These are phyloP conservation scores for Tylochromis polylepis DNA, from an alignment of 2,113 vertebrate genomes.

Conservation along the genomic window DNA sequence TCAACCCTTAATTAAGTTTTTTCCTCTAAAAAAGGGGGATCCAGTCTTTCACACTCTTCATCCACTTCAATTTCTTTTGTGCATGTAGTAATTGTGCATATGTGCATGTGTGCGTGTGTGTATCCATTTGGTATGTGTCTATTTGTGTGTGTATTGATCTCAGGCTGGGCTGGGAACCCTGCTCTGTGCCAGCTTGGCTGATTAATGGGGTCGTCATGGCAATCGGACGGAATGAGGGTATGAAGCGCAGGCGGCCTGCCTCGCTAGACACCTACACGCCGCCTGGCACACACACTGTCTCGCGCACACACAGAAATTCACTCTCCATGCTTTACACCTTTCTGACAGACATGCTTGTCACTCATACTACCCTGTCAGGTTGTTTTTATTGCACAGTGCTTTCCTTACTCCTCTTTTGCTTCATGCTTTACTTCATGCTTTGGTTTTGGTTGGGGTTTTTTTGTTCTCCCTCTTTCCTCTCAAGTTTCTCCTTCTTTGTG, in stretches of 20 bases:
- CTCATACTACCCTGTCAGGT: conserved; percentile 27
- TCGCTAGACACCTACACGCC: conserved; percentile 81
- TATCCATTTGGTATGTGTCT: conserved; percentile 39
- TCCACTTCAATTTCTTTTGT: background rate
- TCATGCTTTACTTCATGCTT: background rate
- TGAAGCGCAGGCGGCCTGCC: conserved; percentile 80
- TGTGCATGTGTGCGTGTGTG: background rate
- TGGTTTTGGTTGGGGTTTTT: background rate
- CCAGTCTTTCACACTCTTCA: background rate
- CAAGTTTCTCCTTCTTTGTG: background rate
- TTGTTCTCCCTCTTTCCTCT: background rate
- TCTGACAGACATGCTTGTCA: conserved; percentile 44
- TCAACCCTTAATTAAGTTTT: background rate
- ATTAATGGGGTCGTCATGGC: conserved; percentile 99
- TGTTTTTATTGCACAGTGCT: background rate
- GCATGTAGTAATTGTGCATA: conserved; percentile 5
- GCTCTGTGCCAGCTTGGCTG: conserved; percentile 96
- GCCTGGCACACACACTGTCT: conserved; percentile 55
- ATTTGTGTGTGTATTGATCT: conserved; percentile 90
- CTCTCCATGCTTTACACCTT: conserved; percentile 30
- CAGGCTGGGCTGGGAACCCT: conserved; percentile 92
- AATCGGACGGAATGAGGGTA: conserved; percentile 99
- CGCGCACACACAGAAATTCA: conserved; percentile 12
- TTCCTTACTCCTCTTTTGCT: conserved; percentile 16
- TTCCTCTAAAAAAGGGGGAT: background rate